A percentile compares a stretch with the other conserved stretches of the same genome.
phyloP scores from a whole-genome alignment of 2,797 vertebrate genomes.

The Schizopygopsis malacanthus region DNA sequence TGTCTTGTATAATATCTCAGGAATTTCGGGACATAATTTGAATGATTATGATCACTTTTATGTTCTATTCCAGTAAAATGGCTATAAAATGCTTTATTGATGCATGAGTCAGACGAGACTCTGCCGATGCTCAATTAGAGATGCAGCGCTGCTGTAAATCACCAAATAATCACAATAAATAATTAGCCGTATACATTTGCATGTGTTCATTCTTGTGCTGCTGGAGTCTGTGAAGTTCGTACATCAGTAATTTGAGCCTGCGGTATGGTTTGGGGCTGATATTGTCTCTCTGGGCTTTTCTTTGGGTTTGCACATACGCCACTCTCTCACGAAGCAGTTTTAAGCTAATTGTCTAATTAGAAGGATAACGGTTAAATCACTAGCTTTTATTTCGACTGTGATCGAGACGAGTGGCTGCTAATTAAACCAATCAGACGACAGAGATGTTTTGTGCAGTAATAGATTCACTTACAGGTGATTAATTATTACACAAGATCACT shows the following conservation, averaged over 20 bases:
- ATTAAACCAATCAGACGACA: background rate
- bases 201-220: background rate
- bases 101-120: conserved; percentile 14
- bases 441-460: background rate
- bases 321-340: conserved; percentile 19
- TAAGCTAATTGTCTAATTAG: conserved; percentile 29
- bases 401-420: conserved; percentile 2
- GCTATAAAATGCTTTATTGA: conserved; percentile 13
- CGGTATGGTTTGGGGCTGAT: background rate
- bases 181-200: conserved; percentile 30
- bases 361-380: conserved; percentile 13
- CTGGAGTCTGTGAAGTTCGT: background rate
- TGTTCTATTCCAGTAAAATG: background rate
- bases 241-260: background rate
- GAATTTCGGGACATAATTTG: conserved; percentile 30
- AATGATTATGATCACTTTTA: conserved; percentile 34
- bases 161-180: conserved; percentile 19
- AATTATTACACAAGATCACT: conserved; percentile 3
- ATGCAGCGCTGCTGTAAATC: conserved; percentile 7
- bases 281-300: background rate
- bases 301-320: background rate
- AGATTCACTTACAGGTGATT: background rate
- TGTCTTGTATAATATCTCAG: conserved; percentile 18
- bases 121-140: conserved; percentile 6
- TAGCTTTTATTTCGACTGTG: conserved; percentile 5